Evolutionary conservation across 2,113 vertebrate genomes (phyloP), one percentile per base, ranked within the genome.

Genomic region (Rhombomys opimus): DNA sequence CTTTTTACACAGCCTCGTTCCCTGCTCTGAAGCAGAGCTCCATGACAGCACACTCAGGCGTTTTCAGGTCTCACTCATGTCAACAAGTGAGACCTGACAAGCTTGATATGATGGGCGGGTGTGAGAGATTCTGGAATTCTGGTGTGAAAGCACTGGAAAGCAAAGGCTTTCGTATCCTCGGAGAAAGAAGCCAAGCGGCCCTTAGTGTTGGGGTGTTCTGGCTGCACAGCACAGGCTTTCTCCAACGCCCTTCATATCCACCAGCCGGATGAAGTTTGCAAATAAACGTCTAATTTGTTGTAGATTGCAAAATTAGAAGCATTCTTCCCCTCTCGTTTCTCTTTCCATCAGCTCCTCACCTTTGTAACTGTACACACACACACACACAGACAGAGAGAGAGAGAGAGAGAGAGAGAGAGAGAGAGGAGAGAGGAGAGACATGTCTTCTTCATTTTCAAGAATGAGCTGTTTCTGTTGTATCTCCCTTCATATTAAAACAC

Each of bases 61-160:
- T 97, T 98, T 98, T 98, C 97, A 98, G 96, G 98, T 96, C 98
- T 96, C 98, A 98, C 98, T 98, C 98, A 98, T 98, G 98, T 96
- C 97, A 97, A 96, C 98, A 98, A 98, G 98, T 98, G 98, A 97
- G 97, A 98, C 97, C 95, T 98, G 98, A 98, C 97, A 96, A 97
- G 97, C 90, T 93, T 98, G 96, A 97, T 97, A 96, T 52, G 96
- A 98, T 95, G 97, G 97, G 97, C 98, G 94, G 96, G 91, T 93
- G 96, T 76, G 96, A 97, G 96, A 90, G 61, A 90, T 54, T 98
- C 97, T 93, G 97, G 97, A 97, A 96, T 96, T 97, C 97, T 96
- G 87, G 92, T 52, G 23, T 95, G 94, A 98, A 97, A 65, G 91
- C 82, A 92, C 96, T 93, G 85, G 81, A 90, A 98, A 98, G 95